Conservation (phyloP, 2,797 vertebrate genomes). For the Sphenopsis melanotis region DNA sequence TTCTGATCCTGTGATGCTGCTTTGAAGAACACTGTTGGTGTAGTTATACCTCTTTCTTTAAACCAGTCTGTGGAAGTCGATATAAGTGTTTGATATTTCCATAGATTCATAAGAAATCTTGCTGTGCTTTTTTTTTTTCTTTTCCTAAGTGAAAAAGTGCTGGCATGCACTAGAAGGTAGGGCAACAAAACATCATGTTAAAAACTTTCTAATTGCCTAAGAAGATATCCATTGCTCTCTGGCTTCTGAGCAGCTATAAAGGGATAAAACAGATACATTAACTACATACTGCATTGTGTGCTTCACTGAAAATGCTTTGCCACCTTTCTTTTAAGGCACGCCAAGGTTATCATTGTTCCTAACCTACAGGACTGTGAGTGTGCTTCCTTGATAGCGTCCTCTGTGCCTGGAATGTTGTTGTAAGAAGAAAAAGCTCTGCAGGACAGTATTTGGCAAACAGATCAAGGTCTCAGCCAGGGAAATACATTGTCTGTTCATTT, state of each 20-base stretch:
- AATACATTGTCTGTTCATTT: constrained; percentile 25
- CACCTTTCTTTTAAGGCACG: not conserved
- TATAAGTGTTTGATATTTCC: not conserved
- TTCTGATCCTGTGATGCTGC: not conserved
- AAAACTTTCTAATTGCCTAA: not conserved
- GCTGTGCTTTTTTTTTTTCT: not conserved
- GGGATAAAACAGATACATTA: not conserved
- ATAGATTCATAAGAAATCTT: not conserved
- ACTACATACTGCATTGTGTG: not conserved
- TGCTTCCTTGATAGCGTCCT: constrained; percentile 40
- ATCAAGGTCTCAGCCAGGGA: constrained; percentile 9
- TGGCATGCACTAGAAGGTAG: not conserved
- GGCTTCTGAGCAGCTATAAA: not conserved
- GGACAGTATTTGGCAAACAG: constrained; percentile 29
- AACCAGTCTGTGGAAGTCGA: not conserved
- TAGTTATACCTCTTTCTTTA: not conserved
- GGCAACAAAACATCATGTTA: not conserved
- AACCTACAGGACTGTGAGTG: not conserved
- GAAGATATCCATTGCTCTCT: not conserved
- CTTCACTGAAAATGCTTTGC: not conserved
- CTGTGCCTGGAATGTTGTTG: constrained; percentile 30
- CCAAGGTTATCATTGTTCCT: not conserved
- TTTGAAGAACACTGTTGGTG: not conserved
- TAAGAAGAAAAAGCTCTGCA: constrained; percentile 15
- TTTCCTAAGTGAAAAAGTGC: not conserved